Percentiles rank a stretch among this genome's conserved stretches.
These are phyloP conservation scores for Neotragus pygmaeus DNA, from an alignment of 2,113 vertebrate genomes.

Conservation along the genomic window DNA sequence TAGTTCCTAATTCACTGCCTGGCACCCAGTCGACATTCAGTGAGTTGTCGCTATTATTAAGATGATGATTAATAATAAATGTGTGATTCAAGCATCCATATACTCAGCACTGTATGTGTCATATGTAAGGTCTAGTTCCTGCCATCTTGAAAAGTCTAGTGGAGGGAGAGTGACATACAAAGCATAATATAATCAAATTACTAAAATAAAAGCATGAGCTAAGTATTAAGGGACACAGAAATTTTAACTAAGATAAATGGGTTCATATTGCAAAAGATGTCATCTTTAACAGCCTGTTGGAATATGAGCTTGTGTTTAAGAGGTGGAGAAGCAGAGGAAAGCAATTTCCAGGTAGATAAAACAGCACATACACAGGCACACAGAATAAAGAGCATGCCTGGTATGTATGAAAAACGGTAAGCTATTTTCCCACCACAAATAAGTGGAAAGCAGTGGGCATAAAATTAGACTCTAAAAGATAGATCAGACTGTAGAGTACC, in stretches of 20 bases:
- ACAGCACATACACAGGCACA: not conserved
- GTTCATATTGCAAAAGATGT: not conserved
- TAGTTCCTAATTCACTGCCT: not conserved
- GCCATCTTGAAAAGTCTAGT: not conserved
- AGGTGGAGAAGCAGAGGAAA: not conserved
- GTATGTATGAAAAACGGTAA: not conserved
- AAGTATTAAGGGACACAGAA: not conserved
- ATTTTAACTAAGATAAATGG: not conserved
- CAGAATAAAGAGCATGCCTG: not conserved
- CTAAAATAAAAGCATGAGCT: not conserved
- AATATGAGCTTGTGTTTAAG: not conserved
- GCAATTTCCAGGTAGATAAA: not conserved
- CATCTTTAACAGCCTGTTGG: not conserved
- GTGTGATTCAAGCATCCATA: not conserved
- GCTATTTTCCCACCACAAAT: not conserved
- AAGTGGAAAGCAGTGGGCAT: not conserved
- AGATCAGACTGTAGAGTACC: not conserved
- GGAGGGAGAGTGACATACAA: not conserved
- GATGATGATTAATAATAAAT: slow-evolving; percentile 18
- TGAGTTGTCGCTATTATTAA: not conserved
- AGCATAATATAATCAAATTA: not conserved
- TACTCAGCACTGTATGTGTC: not conserved
- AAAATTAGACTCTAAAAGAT: slow-evolving; percentile 5
- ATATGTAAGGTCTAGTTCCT: slow-evolving; percentile 7
- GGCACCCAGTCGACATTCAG: not conserved